Evolutionary conservation across 2,797 vertebrate species (phyloP).

Genomic region (Leucoraja ocellata): DNA sequence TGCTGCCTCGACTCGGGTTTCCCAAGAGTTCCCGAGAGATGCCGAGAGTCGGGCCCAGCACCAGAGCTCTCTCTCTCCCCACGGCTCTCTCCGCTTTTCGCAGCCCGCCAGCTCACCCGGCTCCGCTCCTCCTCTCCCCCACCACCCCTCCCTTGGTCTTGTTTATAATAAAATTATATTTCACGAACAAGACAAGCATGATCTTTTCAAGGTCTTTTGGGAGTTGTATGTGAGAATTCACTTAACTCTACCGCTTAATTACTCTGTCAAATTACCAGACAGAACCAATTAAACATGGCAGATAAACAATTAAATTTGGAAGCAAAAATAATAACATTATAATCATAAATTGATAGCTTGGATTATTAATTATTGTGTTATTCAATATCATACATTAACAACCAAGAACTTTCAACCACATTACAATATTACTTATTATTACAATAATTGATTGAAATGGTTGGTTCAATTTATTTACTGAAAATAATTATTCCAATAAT

Average conservation of each 20-base stretch:
- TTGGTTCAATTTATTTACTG: constrained; percentile 4
- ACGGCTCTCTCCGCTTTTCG: no score
- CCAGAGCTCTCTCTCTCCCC: no score
- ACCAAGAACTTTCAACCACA: not conserved
- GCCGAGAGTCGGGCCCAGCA: no score
- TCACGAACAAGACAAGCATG: not conserved
- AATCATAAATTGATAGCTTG: not conserved
- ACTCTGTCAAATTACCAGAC: not conserved
- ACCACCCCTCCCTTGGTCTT: no score
- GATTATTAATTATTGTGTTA: not conserved
- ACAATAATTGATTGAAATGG: not conserved
- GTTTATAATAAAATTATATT: no score
- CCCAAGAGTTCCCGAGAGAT: no score
- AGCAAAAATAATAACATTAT: not conserved
- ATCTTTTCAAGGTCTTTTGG: constrained; percentile 27
- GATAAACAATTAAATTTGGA: not conserved
- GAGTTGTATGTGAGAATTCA: not conserved
- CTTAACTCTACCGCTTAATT: not conserved
- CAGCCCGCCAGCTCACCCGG: no score
- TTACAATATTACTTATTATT: no score
- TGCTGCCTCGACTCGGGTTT: no score
- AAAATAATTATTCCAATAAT: not conserved
- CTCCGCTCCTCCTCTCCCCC: no score
- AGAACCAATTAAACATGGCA: not conserved
- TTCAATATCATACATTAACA: not conserved